phyloP scores from a whole-genome alignment of 2,888 invertebrate species.

The Pseudeuparius sepicola region DNA sequence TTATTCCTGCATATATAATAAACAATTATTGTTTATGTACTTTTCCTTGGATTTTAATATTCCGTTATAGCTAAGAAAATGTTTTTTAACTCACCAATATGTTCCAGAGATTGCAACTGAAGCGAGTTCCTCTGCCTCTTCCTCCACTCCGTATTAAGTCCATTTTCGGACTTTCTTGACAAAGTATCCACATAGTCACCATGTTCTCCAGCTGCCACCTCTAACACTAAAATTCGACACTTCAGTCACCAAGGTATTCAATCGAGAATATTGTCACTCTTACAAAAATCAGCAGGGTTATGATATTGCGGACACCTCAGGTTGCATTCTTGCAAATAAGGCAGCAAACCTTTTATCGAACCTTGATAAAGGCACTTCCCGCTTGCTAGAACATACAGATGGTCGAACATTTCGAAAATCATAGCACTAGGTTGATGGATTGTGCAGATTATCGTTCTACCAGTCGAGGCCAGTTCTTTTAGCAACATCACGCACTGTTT shows the following conservation, averaged over 20 bases:
- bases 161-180: constrained; percentile 52
- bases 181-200: constrained; percentile 47
- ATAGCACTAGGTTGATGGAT: constrained; percentile 88
- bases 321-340: constrained; percentile 60
- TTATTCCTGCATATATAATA: no score
- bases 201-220: constrained; percentile 71
- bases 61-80: no score
- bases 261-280: constrained; percentile 19
- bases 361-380: constrained; percentile 78
- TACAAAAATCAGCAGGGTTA: constrained; percentile 58
- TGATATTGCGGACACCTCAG: constrained; percentile 78
- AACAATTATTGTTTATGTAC: no score
- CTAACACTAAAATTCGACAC: constrained; percentile 52
- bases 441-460: constrained; percentile 77
- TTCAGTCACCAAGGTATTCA: not conserved
- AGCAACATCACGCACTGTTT: constrained; percentile 73
- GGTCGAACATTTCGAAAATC: constrained; percentile 80
- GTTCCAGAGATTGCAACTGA: constrained; percentile 36
- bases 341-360: constrained; percentile 61
- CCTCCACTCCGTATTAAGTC: constrained; percentile 48
- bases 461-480: constrained; percentile 71
- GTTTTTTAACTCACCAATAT: constrained; percentile 41
- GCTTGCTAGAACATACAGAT: constrained; percentile 71
- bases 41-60: no score
- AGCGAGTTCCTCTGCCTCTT: constrained; percentile 34